These are phyloP conservation scores for Dreissena rostriformis DNA, from an alignment of 1,140 invertebrate genomes.

Conservation along the genomic window DNA sequence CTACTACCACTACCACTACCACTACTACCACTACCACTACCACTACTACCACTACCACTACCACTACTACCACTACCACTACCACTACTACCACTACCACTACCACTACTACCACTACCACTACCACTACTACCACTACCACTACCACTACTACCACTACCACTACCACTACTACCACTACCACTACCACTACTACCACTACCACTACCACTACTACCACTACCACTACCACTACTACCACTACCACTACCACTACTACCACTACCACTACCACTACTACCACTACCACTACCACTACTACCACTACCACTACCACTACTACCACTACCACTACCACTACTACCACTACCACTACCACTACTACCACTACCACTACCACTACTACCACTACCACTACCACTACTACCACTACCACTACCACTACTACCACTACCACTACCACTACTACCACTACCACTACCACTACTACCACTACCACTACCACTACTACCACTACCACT, in stretches of 20 bases:
- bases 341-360: neutral
- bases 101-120: neutral
- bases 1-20: too few species aligned
- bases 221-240: neutral
- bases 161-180: neutral
- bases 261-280: slow-evolving; percentile 1
- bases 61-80: neutral
- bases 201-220: neutral
- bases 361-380: neutral
- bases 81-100: neutral
- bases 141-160: neutral
- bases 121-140: neutral
- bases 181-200: neutral
- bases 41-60: neutral
- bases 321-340: neutral
- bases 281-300: neutral
- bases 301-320: neutral
- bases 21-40: neutral
- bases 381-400: neutral
- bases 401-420: neutral
- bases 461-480: neutral
- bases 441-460: neutral
- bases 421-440: neutral
- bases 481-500: neutral
- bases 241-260: neutral